Percentiles rank a stretch among this genome's conserved stretches.
Evolutionary conservation across 2,797 vertebrate species (phyloP).

Genomic region (Rachycentron canadum): DNA sequence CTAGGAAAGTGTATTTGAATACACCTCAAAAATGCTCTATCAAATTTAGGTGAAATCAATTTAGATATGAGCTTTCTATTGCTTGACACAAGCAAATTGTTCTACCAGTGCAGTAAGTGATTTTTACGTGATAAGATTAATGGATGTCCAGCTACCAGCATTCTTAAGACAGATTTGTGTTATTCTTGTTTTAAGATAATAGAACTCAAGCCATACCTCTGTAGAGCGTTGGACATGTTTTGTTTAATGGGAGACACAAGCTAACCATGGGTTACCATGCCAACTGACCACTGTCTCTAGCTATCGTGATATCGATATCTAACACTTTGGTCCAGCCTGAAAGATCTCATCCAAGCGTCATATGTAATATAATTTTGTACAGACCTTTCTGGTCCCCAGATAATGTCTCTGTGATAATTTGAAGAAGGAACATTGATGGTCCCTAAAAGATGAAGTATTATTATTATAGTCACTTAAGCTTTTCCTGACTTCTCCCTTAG

Average conservation of each 20-base stretch:
- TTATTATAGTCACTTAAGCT: neutral
- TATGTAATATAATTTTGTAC: too few relatives aligned
- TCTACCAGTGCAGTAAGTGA: neutral
- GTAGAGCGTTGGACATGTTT: neutral
- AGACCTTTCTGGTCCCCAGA: too few relatives aligned
- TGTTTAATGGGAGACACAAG: neutral
- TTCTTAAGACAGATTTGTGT: neutral
- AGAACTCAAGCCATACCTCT: neutral
- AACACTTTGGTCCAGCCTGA: neutral
- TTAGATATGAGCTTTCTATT: neutral
- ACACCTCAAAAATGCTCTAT: neutral
- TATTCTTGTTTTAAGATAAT: neutral
- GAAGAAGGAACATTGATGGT: too few relatives aligned
- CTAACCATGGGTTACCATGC: too few relatives aligned
- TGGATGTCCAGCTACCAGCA: neutral
- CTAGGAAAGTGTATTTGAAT: conserved; percentile 1
- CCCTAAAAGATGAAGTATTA: too few relatives aligned
- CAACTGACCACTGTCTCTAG: too few relatives aligned
- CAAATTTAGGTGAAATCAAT: neutral
- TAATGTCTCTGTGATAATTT: too few relatives aligned
- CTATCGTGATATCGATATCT: too few relatives aligned
- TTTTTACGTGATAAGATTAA: neutral
- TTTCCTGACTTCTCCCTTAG: neutral
- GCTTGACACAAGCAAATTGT: neutral
- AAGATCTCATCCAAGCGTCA: neutral